Evolutionary conservation across 2,888 invertebrate species (phyloP).

Genomic region (Rotaria socialis): DNA sequence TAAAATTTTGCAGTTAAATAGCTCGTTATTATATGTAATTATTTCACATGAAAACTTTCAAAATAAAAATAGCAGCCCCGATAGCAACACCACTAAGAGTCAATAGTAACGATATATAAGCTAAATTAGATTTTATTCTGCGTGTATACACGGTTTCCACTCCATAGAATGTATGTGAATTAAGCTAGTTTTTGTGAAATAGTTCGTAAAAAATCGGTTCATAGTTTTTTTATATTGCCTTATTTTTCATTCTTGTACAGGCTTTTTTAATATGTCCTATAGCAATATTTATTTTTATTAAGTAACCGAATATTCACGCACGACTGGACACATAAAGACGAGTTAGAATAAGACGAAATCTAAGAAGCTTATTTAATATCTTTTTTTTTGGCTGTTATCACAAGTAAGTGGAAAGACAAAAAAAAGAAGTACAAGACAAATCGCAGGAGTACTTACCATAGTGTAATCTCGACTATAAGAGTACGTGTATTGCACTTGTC

Average conservation of each 20-base stretch:
- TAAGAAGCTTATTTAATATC: not conserved
- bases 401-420: not conserved
- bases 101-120: not conserved
- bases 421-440: not conserved
- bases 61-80: not conserved
- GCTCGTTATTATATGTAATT: not conserved
- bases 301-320: not conserved
- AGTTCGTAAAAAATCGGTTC: not conserved
- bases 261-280: not conserved
- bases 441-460: not conserved
- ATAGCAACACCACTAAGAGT: not conserved
- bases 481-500: not conserved
- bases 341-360: not conserved
- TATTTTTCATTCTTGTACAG: not conserved
- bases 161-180: not conserved
- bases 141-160: not conserved
- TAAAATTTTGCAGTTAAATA: not conserved
- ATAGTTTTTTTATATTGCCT: not conserved
- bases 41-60: not conserved
- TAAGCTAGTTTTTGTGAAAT: not conserved
- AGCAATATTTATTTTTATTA: not conserved
- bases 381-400: not conserved
- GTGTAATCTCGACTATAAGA: conserved; percentile 11
- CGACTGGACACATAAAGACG: not conserved
- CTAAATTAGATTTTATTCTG: not conserved